These are phyloP conservation scores for Synchiropus splendidus DNA, from an alignment of 2,113 vertebrate genomes.

Conservation along the genomic window DNA sequence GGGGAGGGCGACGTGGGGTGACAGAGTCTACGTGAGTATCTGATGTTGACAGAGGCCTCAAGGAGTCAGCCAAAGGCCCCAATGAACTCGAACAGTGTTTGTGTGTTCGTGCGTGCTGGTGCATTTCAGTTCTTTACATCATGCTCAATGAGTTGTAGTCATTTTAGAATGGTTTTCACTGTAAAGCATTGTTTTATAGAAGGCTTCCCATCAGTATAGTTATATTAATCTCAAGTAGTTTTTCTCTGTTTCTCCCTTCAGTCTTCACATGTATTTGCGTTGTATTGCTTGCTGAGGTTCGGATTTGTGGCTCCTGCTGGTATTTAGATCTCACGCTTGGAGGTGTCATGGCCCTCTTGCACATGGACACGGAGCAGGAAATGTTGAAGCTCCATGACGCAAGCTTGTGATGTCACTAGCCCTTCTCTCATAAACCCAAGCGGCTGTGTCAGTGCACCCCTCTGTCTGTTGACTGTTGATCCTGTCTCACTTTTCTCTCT, in stretches of 20 bases:
- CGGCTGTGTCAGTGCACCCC: slow-evolving; percentile 10
- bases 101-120: slow-evolving; percentile 9
- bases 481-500: too few relatives aligned
- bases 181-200: too few relatives aligned
- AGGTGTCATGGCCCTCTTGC: slow-evolving; percentile 43
- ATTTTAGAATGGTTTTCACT: too few relatives aligned
- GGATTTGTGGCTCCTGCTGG: slow-evolving; percentile 5
- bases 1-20: slow-evolving; percentile 19
- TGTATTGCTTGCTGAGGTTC: too few relatives aligned
- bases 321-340: slow-evolving; percentile 52
- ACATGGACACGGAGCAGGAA: slow-evolving; percentile 38
- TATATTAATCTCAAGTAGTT: too few relatives aligned
- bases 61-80: slow-evolving; percentile 68
- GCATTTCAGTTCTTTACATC: neutral
- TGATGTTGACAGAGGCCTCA: slow-evolving; percentile 45
- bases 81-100: slow-evolving; percentile 34
- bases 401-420: slow-evolving; percentile 31
- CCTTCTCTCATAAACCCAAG: slow-evolving; percentile 16
- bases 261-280: too few relatives aligned
- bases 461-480: slow-evolving; percentile 2
- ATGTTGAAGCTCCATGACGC: slow-evolving; percentile 36
- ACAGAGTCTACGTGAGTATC: slow-evolving; percentile 46
- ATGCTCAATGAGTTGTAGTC: too few relatives aligned
- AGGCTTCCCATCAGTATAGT: too few relatives aligned
- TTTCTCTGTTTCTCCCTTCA: too few relatives aligned